Evolutionary conservation across 2,113 vertebrate genomes (phyloP).

Genomic region (Montifringilla adamsi): DNA sequence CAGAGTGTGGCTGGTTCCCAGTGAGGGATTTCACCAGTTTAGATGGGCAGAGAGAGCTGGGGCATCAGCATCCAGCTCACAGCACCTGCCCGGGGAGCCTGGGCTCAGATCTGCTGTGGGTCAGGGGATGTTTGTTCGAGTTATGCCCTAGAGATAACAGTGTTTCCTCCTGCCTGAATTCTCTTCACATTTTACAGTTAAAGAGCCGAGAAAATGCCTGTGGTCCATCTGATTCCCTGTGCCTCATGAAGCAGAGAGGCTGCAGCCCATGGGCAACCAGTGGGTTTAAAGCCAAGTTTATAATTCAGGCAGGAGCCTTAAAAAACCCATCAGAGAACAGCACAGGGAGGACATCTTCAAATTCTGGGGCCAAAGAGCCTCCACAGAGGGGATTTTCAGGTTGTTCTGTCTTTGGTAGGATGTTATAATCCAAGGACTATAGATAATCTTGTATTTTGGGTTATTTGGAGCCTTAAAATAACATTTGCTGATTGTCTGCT

Average conservation of each 20-base stretch:
- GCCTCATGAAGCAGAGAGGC: fast-evolving
- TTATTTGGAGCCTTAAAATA: neutral
- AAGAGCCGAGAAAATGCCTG: fast-evolving
- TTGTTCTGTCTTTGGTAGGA: neutral
- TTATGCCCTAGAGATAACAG: neutral
- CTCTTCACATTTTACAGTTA: fast-evolving
- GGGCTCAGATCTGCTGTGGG: neutral
- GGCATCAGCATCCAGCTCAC: too few relatives aligned
- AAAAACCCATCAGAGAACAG: neutral
- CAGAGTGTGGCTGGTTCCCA: neutral
- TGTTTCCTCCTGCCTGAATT: neutral
- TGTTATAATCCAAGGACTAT: fast-evolving
- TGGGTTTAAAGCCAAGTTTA: neutral
- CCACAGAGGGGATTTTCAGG: fast-evolving
- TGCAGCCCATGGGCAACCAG: fast-evolving
- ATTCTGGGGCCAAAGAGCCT: neutral
- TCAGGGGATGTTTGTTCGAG: fast-evolving
- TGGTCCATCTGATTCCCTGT: fast-evolving
- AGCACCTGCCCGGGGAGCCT: neutral
- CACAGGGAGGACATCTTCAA: neutral
- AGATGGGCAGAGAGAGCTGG: neutral
- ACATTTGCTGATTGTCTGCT: neutral
- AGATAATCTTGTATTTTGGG: fast-evolving
- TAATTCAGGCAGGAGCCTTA: neutral
- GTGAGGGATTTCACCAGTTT: neutral